These are phyloP conservation scores for Cantharis flavilabris DNA, from an alignment of 2,888 invertebrate species.

Conservation along the genomic window DNA sequence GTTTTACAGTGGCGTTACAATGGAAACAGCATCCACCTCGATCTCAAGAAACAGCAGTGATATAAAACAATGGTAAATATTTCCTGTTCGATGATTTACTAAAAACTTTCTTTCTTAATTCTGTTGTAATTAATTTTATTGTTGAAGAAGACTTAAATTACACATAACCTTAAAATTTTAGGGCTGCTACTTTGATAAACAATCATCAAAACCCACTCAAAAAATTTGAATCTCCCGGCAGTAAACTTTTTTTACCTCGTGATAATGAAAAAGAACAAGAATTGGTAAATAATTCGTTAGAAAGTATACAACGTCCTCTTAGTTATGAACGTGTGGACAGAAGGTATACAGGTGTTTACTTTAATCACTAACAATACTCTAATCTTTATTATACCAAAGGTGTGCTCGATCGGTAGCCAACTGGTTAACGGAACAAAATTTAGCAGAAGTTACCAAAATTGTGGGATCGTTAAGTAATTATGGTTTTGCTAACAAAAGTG, in stretches of 20 bases:
- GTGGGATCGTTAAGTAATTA: slow-evolving; percentile 42
- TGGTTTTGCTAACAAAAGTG: slow-evolving; percentile 47
- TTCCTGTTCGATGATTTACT: neutral
- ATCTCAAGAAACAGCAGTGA: neutral
- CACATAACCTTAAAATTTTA: slow-evolving; percentile 29
- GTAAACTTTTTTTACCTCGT: slow-evolving; percentile 41
- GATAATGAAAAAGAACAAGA: slow-evolving; percentile 28
- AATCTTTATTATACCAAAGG: slow-evolving; percentile 33
- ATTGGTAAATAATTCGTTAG: slow-evolving; percentile 33
- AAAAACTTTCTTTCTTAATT: neutral
- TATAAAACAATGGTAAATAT: neutral
- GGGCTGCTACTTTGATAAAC: slow-evolving; percentile 43
- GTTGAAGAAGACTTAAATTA: neutral
- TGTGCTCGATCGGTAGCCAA: slow-evolving; percentile 43
- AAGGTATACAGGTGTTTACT: neutral
- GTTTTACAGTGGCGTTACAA: neutral
- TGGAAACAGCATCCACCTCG: neutral
- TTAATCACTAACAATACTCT: neutral
- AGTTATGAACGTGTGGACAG: neutral
- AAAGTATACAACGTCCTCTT: slow-evolving; percentile 8
- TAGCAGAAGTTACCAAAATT: slow-evolving; percentile 42
- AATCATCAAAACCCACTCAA: slow-evolving; percentile 46
- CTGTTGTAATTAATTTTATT: neutral
- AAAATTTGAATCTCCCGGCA: slow-evolving; percentile 38
- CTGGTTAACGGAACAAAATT: slow-evolving; percentile 41